Evolutionary conservation across 2,888 invertebrate species (phyloP), one percentile per base, ranked within the genome.

Genomic region (Phortica magna): DNA sequence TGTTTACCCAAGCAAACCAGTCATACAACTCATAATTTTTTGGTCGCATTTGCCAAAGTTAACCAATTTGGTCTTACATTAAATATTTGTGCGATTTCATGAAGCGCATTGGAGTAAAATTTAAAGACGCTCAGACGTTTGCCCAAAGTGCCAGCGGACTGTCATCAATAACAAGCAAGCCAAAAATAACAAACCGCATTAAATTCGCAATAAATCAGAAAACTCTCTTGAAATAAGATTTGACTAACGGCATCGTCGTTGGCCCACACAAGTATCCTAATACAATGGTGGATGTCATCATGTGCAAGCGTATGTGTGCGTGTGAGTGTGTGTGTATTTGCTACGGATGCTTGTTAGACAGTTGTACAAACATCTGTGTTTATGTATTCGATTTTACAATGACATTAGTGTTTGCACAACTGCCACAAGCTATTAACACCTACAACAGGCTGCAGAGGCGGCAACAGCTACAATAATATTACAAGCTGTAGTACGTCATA

Each of bases 381-480:
- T 64, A 22, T 19, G 2, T 39, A 12, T 31, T 31, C 31, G 31
- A 31, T 31, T 31, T 48, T 48, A 48, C 48, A 48, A 48, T 48
- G 48, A 48, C 14, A 48, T 48, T 67, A 7, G 39, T 53, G 42
- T 53, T 71, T 55, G 53, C 70, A 31, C 70, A 71, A 71, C 14
- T 55, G 70, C 70, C 55, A 55, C 31, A 53, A 71, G 70, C 55
- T 31, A 71, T 71, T 71, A 71, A 71, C 70, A 71, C 70, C 70
- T 71, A 71, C 70, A 71, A 53, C 31, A 14, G 17, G 55, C 53
- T 12, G n/a, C 55, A 55, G 22, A 22, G 12, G n/a, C 53, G 43
- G 43, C 43, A 68, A 68, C 22, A 68, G 9, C 4, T 43, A 68
- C 17, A 68, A 68, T 10, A 17, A 19, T 19, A 68, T 22, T 53